Conservation (phyloP, 2,888 invertebrate species). For the Physocephala rufipes region DNA sequence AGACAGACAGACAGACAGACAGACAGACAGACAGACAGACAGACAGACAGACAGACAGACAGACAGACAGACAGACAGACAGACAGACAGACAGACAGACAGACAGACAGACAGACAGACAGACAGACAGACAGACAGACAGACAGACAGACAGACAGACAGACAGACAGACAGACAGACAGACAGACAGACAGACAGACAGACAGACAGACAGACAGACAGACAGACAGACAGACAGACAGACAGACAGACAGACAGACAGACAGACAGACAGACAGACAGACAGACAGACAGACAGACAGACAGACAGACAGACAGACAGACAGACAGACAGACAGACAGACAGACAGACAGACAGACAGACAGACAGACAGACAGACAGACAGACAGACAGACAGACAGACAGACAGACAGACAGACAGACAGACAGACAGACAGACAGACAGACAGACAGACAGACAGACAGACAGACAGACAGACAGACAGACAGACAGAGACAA, state of each 20-base stretch:
- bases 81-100: constrained; percentile 13
- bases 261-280: constrained; percentile 7
- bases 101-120: constrained; percentile 9
- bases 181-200: constrained; percentile 1
- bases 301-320: not conserved
- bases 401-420: constrained; percentile 4
- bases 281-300: constrained; percentile 7
- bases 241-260: constrained; percentile 4
- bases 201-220: constrained; percentile 9
- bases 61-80: constrained; percentile 15
- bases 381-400: constrained; percentile 10
- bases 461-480: constrained; percentile 7
- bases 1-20: constrained; percentile 15
- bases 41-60: constrained; percentile 9
- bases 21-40: constrained; percentile 12
- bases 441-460: constrained; percentile 7
- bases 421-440: constrained; percentile 4
- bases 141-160: constrained; percentile 9
- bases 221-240: constrained; percentile 5
- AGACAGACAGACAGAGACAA: constrained; percentile 4
- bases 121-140: constrained; percentile 17
- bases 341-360: not conserved
- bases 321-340: constrained; percentile 12
- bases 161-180: constrained; percentile 15
- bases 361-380: constrained; percentile 4